phyloP scores from a whole-genome alignment of 2,797 vertebrate species.

The Periophthalmus magnuspinnatus region DNA sequence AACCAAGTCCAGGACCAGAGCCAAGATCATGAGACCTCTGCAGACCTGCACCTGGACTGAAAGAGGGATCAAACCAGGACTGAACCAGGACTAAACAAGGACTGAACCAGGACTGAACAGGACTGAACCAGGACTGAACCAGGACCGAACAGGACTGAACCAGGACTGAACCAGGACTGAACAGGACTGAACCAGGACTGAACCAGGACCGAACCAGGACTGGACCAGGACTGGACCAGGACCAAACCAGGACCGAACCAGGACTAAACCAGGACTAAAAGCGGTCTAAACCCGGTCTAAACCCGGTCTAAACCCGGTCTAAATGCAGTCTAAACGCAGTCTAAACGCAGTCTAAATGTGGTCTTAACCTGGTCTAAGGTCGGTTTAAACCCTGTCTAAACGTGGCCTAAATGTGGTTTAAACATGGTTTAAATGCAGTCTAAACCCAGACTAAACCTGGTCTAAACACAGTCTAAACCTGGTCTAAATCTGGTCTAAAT shows the following conservation, averaged over 20 bases:
- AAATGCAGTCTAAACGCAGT: neutral
- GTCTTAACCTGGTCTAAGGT: neutral
- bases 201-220: neutral
- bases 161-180: neutral
- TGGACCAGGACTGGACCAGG: neutral
- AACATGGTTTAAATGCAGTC: too few relatives aligned
- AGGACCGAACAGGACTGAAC: neutral
- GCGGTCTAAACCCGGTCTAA: neutral
- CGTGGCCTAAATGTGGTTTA: neutral
- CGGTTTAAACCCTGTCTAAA: neutral
- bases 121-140: conserved; percentile 56
- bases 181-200: neutral
- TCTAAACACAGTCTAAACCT: neutral
- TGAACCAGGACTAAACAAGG: neutral
- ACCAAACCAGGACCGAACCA: neutral
- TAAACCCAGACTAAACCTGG: neutral
- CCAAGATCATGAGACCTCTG: conserved; percentile 84
- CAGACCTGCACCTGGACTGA: conserved; percentile 82
- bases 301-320: neutral
- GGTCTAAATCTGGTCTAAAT: neutral
- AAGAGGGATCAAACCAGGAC: neutral
- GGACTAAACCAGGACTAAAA: neutral
- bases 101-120: conserved; percentile 31
- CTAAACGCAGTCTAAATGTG: conserved; percentile 70
- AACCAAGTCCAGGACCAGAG: conserved; percentile 78